Percentiles rank a stretch among this genome's conserved stretches.
phyloP scores from a whole-genome alignment of 2,797 vertebrate species.

The Salmo trutta region DNA sequence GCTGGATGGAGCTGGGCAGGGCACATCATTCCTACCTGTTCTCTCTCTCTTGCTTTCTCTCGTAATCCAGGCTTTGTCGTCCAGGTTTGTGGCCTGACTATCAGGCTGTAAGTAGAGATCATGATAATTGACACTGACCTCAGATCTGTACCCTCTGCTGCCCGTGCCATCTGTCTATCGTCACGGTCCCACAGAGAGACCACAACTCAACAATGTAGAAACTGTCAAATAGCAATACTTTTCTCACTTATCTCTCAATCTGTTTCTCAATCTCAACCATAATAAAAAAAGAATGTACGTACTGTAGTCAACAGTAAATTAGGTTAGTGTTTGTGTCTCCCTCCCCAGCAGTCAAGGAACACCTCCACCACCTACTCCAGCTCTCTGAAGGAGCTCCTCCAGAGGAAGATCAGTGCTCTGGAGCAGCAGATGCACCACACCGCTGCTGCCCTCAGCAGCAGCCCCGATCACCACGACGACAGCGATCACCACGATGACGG shows the following conservation, averaged over 20 bases:
- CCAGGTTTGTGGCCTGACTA: conserved; percentile 63
- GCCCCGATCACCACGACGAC: conserved; percentile 37
- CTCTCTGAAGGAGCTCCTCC: conserved; percentile 81
- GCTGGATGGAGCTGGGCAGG: too few relatives aligned
- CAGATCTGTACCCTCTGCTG: not conserved
- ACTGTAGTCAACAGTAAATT: not conserved
- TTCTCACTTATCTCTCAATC: not conserved
- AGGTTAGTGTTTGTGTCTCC: not conserved
- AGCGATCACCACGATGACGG: conserved; percentile 24
- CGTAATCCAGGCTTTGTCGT: conserved; percentile 27
- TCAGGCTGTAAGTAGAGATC: conserved; percentile 37
- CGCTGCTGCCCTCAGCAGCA: conserved; percentile 35
- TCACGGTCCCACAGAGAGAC: not conserved
- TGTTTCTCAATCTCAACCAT: not conserved
- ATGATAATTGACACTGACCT: conserved; percentile 7
- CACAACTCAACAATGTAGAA: not conserved
- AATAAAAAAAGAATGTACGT: not conserved
- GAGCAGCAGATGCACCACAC: conserved; percentile 78
- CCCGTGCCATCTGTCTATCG: not conserved
- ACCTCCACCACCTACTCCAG: conserved; percentile 76
- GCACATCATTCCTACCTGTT: too few relatives aligned
- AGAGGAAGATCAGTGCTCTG: conserved; percentile 80
- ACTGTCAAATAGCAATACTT: not conserved
- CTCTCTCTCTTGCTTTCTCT: conserved; percentile 2
- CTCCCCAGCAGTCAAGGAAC: conserved; percentile 73